These are phyloP conservation scores for Saccostrea glomerata DNA, from an alignment of 1,140 invertebrate species.

Conservation along the genomic window DNA sequence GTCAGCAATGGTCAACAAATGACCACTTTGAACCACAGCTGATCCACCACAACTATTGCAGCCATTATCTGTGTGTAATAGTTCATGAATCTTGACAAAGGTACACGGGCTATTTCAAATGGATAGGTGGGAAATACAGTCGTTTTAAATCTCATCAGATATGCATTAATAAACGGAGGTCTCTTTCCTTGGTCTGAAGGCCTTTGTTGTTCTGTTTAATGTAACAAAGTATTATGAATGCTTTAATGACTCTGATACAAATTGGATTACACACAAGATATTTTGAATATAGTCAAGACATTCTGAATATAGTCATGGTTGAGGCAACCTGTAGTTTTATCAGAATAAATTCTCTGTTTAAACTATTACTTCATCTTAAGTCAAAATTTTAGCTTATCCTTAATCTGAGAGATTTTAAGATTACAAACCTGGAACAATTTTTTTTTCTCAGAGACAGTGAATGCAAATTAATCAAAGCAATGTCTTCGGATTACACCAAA, in stretches of 20 bases:
- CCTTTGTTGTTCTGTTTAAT: conserved; percentile 32
- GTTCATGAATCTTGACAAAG: neutral
- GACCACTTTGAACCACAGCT: neutral
- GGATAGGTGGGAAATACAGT: neutral
- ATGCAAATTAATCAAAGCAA: neutral
- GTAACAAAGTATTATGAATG: conserved; percentile 24
- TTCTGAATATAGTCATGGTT: conserved; percentile 1
- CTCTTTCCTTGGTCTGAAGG: neutral
- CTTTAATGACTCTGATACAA: conserved; percentile 24
- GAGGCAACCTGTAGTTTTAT: neutral
- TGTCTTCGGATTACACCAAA: neutral
- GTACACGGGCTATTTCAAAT: neutral
- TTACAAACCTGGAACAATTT: neutral
- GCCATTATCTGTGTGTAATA: conserved; percentile 14
- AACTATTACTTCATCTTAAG: conserved; percentile 33
- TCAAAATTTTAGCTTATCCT: conserved; percentile 26
- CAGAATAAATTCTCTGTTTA: conserved; percentile 30
- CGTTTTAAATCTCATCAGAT: neutral
- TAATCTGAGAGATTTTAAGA: conserved; percentile 31
- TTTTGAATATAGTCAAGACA: neutral
- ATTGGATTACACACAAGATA: conserved; percentile 6
- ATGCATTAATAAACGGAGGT: neutral
- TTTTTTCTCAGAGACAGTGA: neutral
- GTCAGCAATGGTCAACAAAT: conserved; percentile 8
- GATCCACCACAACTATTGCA: neutral